Evolutionary conservation across 2,797 vertebrate species (phyloP).

Genomic region (Aotus griseimembra): DNA sequence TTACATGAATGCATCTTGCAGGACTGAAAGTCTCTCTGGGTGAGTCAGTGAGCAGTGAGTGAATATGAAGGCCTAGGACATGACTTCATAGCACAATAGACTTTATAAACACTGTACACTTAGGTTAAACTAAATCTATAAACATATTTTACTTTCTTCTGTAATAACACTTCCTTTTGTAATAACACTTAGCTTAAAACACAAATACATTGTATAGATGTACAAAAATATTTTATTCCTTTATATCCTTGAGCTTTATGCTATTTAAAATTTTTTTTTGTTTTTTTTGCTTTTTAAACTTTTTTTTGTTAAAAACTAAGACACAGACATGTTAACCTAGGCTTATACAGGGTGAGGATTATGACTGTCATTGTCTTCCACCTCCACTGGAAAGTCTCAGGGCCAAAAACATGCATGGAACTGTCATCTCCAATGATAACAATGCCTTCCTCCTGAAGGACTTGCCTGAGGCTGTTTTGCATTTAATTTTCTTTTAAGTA

Average conservation of each 20-base stretch:
- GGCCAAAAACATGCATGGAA: neutral
- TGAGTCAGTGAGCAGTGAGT: neutral
- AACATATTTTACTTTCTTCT: neutral
- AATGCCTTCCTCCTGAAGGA: neutral
- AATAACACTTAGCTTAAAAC: neutral
- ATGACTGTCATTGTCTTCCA: neutral
- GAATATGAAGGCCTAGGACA: neutral
- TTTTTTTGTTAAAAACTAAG: neutral
- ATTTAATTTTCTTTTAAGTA: neutral
- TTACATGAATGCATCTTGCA: neutral
- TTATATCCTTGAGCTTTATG: neutral
- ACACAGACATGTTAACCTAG: neutral
- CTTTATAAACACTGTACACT: neutral
- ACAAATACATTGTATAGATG: neutral
- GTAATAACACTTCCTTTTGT: neutral
- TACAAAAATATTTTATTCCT: neutral
- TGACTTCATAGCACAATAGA: neutral
- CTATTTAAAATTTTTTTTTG: neutral
- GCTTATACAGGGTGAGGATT: neutral
- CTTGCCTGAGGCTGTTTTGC: neutral
- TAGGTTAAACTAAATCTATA: neutral
- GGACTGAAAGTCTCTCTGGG: neutral
- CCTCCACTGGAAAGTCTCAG: neutral
- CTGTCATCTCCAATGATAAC: neutral
- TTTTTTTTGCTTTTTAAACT: neutral